A percentile compares a stretch with the other conserved stretches of the same genome.
phyloP scores from a whole-genome alignment of 2,113 vertebrate species.

The Orientallactaga bullata region DNA sequence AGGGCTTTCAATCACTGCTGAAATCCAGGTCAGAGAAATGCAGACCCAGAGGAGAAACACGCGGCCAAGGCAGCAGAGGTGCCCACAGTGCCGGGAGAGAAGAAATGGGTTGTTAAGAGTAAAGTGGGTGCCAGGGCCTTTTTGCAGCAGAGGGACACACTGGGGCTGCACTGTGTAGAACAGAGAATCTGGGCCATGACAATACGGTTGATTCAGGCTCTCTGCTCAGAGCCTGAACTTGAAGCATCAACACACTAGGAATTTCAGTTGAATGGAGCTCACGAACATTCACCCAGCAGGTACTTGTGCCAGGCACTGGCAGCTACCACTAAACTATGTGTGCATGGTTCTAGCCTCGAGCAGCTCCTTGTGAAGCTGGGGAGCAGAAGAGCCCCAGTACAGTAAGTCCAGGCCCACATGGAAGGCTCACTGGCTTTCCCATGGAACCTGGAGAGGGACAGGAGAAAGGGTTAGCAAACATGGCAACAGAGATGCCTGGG shows the following conservation, averaged over 20 bases:
- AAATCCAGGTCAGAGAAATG: slow-evolving; percentile 24
- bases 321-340: not conserved
- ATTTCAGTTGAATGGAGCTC: not conserved
- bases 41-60: not conserved
- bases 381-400: not conserved
- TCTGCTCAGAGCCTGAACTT: not conserved
- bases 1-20: not conserved
- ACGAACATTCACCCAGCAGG: not conserved
- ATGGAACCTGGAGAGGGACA: too few relatives aligned
- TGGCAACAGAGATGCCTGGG: not conserved
- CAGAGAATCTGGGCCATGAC: not conserved
- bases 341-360: not conserved
- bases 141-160: not conserved
- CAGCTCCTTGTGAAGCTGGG: not conserved
- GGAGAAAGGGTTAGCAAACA: not conserved
- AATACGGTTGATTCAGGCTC: not conserved
- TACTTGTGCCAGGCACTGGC: not conserved
- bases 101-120: too few relatives aligned
- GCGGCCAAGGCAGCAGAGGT: not conserved
- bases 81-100: not conserved
- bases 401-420: not conserved
- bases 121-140: not conserved
- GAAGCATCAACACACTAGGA: not conserved
- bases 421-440: too few relatives aligned
- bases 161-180: not conserved